Percentiles rank a stretch among this genome's conserved stretches.
Evolutionary conservation across 1,140 invertebrate genomes (phyloP).

Genomic region (Gerris buenoi): DNA sequence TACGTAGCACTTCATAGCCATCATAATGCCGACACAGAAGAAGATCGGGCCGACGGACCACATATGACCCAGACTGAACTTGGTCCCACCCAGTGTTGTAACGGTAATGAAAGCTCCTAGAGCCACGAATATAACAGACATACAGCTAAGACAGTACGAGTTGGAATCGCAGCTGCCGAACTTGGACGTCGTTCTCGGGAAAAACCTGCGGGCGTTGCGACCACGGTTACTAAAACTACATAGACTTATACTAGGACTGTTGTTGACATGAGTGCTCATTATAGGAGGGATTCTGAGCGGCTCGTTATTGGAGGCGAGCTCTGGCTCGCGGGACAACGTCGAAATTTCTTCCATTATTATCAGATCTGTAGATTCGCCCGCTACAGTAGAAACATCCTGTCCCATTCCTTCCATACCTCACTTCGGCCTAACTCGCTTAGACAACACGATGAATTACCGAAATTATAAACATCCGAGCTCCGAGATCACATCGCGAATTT

Average conservation of each 20-base stretch:
- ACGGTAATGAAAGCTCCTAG: conserved; percentile 47
- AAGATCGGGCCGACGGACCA: conserved; percentile 52
- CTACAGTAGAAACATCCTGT: too few relatives aligned
- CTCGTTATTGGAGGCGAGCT: too few relatives aligned
- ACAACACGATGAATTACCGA: too few relatives aligned
- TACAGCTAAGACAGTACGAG: conserved; percentile 46
- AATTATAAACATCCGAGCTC: too few relatives aligned
- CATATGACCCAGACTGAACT: conserved; percentile 45
- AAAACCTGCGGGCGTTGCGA: conserved; percentile 39
- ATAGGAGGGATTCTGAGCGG: background rate
- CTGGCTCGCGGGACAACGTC: too few relatives aligned
- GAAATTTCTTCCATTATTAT: too few relatives aligned
- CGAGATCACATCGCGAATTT: too few relatives aligned
- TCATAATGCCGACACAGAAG: conserved; percentile 50
- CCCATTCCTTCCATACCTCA: too few relatives aligned
- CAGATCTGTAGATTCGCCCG: too few relatives aligned
- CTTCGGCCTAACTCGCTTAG: too few relatives aligned
- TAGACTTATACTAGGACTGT: background rate
- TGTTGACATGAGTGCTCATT: background rate
- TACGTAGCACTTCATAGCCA: conserved; percentile 48
- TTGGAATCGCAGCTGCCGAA: conserved; percentile 47
- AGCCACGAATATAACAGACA: conserved; percentile 44
- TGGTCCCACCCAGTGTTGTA: conserved; percentile 39
- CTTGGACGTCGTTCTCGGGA: conserved; percentile 36
- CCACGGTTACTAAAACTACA: conserved; percentile 32